A percentile compares a stretch with the other conserved stretches of the same genome.
These are phyloP conservation scores for Whitmania pigra DNA, from an alignment of 1,140 invertebrate species.

Conservation along the genomic window DNA sequence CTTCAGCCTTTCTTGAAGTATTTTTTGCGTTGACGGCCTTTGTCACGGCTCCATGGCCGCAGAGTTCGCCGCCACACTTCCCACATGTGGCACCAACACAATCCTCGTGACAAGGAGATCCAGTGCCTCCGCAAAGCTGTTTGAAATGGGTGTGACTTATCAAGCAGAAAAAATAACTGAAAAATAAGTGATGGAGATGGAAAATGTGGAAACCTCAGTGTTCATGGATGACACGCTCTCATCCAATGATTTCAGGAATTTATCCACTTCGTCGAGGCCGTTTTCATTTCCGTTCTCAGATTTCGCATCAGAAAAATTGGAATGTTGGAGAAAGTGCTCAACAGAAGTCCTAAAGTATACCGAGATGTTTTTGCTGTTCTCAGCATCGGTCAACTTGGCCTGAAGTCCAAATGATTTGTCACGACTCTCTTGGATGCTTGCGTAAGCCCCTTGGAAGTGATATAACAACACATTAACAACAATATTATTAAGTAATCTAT, in stretches of 20 bases:
- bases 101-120: conserved; percentile 69
- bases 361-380: neutral
- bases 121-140: conserved; percentile 69
- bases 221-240: no score
- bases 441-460: no score
- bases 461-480: no score
- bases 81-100: conserved; percentile 85
- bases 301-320: neutral
- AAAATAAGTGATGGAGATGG: no score
- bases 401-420: neutral
- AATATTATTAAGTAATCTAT: no score
- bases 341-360: neutral
- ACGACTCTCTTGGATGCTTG: no score
- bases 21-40: conserved; percentile 73
- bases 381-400: no score
- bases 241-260: no score
- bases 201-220: no score
- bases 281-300: no score
- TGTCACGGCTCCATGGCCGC: conserved; percentile 71
- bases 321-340: neutral
- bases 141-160: conserved; percentile 18
- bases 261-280: no score
- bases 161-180: no score
- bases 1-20: conserved; percentile 67
- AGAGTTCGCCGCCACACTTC: conserved; percentile 70